Evolutionary conservation across 2,888 invertebrate species (phyloP).

Genomic region (Tupiocoris notatus): DNA sequence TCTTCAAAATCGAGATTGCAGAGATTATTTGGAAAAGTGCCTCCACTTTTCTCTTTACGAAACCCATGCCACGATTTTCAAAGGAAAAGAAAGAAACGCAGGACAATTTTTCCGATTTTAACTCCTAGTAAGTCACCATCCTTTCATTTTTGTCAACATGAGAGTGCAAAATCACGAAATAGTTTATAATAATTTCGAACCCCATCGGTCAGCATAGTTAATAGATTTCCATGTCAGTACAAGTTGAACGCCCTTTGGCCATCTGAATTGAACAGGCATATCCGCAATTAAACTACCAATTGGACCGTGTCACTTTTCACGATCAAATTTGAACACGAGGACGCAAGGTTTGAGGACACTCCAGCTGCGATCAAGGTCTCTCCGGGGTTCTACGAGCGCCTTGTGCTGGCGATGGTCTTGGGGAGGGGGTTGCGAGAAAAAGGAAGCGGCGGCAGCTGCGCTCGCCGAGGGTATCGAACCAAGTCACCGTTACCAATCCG

Average conservation of each 20-base stretch:
- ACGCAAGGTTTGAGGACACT: background rate
- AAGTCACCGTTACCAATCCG: conserved; percentile 13
- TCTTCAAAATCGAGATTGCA: too few relatives aligned
- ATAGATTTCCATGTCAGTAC: too few relatives aligned
- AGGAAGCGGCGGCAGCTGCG: conserved; percentile 14
- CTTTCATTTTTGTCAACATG: too few relatives aligned
- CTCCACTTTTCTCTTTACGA: too few relatives aligned
- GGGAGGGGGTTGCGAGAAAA: background rate
- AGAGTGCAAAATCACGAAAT: too few relatives aligned
- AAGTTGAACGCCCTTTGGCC: background rate
- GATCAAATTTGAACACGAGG: background rate
- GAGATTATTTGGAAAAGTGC: too few relatives aligned
- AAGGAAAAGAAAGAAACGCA: too few relatives aligned
- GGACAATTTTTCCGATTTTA: too few relatives aligned
- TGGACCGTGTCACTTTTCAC: background rate
- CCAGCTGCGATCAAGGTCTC: background rate
- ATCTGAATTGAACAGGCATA: background rate
- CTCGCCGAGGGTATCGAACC: conserved; percentile 2
- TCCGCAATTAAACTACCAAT: background rate
- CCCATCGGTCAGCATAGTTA: too few relatives aligned
- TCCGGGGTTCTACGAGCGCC: background rate
- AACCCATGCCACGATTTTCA: too few relatives aligned
- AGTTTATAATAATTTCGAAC: too few relatives aligned
- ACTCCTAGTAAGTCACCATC: too few relatives aligned
- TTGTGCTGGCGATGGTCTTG: background rate